These are phyloP conservation scores for Asarcornis scutulata DNA, from an alignment of 2,113 vertebrate genomes.

Conservation along the genomic window DNA sequence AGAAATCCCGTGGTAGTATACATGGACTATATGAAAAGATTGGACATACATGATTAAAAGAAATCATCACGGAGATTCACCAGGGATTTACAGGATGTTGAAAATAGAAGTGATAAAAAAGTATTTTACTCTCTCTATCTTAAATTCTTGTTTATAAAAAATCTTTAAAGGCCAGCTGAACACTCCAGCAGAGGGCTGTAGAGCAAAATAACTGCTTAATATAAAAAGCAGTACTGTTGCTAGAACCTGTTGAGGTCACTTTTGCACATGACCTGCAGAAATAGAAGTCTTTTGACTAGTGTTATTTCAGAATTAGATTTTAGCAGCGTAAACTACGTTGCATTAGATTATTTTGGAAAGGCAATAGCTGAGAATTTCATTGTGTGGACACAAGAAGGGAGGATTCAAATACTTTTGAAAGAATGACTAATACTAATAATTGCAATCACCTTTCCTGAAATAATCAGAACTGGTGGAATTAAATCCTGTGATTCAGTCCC, in stretches of 20 bases:
- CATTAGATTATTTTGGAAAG: background rate
- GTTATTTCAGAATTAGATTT: background rate
- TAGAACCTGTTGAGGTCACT: background rate
- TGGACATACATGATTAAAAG: background rate
- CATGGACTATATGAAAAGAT: background rate
- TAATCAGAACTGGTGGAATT: constrained; percentile 30
- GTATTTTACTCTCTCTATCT: background rate
- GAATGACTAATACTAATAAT: constrained; percentile 10
- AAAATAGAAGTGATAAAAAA: background rate
- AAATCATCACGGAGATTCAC: background rate
- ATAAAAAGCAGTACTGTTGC: background rate
- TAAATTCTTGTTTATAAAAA: background rate
- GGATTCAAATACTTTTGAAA: constrained; percentile 32
- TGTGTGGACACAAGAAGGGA: background rate
- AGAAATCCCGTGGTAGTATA: background rate
- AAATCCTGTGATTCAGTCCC: constrained; percentile 17
- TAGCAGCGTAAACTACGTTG: background rate
- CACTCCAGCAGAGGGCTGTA: background rate
- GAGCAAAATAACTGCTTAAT: background rate
- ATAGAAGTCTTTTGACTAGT: background rate
- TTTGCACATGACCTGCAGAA: background rate
- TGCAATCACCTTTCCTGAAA: background rate
- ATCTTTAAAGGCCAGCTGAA: background rate
- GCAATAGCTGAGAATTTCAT: background rate
- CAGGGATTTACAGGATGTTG: background rate